A percentile compares a stretch with the other conserved stretches of the same genome.
These are phyloP conservation scores for Embiotoca jacksoni DNA, from an alignment of 2,113 vertebrate species.

Conservation along the genomic window DNA sequence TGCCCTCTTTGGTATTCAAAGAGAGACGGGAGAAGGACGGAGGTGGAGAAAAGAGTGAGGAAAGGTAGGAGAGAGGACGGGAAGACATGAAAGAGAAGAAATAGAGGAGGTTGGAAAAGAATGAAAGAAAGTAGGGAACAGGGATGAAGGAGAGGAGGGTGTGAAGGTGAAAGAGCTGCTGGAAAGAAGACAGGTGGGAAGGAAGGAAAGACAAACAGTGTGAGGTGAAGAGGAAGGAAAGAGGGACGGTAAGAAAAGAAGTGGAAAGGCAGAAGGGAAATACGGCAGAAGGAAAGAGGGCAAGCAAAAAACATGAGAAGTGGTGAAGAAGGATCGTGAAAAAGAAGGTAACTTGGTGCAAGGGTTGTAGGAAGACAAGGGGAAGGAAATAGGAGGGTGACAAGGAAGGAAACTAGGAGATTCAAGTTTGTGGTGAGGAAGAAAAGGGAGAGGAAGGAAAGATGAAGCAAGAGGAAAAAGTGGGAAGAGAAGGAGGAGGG, in stretches of 20 bases:
- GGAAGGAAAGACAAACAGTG: constrained; percentile 8
- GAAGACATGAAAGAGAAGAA: constrained; percentile 9
- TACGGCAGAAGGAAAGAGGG: not conserved
- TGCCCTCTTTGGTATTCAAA: constrained; percentile 56
- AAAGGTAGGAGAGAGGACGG: constrained; percentile 8
- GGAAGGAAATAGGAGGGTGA: not conserved
- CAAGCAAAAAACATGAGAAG: not conserved
- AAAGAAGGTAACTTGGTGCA: not conserved
- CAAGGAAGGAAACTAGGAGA: not conserved
- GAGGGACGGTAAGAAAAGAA: not conserved
- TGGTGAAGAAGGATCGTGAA: not conserved
- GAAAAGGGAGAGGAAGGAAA: not conserved
- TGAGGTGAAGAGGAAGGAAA: not conserved
- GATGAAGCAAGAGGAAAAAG: not conserved
- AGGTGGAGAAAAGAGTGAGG: not conserved
- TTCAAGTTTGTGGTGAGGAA: not conserved
- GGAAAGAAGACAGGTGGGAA: not conserved
- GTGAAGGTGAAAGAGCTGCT: not conserved
- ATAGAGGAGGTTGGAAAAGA: not conserved
- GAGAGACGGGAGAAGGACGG: constrained; percentile 26
- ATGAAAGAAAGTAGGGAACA: not conserved
- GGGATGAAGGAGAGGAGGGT: not conserved
- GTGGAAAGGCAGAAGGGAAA: not conserved
- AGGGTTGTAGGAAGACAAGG: too few relatives aligned
- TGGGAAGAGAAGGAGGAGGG: not conserved